Evolutionary conservation across 1,140 invertebrate species (phyloP).

Genomic region (Drosophila sp.): DNA sequence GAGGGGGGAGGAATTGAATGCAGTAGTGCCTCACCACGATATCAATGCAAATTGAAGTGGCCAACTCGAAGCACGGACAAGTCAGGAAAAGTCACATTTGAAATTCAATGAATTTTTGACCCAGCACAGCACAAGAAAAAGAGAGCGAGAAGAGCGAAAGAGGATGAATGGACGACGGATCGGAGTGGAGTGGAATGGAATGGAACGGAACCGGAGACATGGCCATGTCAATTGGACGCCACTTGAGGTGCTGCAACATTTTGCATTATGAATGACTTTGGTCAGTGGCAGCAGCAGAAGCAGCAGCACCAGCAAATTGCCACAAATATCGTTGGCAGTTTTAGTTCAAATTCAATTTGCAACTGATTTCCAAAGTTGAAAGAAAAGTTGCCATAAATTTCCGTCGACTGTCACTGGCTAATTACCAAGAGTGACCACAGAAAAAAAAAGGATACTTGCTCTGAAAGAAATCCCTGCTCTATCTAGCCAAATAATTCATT

Average conservation of each 20-base stretch:
- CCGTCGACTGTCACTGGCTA: slow-evolving; percentile 43
- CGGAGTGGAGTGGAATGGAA: neutral
- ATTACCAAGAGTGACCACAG: slow-evolving; percentile 63
- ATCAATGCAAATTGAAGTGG: slow-evolving; percentile 79
- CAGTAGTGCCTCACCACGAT: slow-evolving; percentile 28
- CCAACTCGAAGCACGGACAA: slow-evolving; percentile 64
- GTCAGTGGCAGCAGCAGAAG: slow-evolving; percentile 26
- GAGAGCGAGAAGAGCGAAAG: slow-evolving; percentile 8
- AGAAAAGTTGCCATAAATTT: slow-evolving; percentile 74
- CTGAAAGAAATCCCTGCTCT: slow-evolving; percentile 31
- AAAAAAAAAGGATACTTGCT: slow-evolving; percentile 38
- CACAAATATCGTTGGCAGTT: slow-evolving; percentile 59
- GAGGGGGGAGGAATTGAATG: slow-evolving; percentile 1
- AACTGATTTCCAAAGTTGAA: slow-evolving; percentile 33
- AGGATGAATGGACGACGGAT: slow-evolving; percentile 58
- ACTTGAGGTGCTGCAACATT: slow-evolving; percentile 59
- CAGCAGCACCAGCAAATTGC: slow-evolving; percentile 42
- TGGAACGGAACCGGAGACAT: slow-evolving; percentile 19
- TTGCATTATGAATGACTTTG: slow-evolving; percentile 76
- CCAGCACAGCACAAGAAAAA: slow-evolving; percentile 30
- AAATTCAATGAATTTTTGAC: slow-evolving; percentile 81
- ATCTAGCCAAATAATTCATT: slow-evolving; percentile 37
- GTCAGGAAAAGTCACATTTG: slow-evolving; percentile 57
- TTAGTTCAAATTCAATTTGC: slow-evolving; percentile 73
- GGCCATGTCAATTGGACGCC: slow-evolving; percentile 71